These are phyloP conservation scores for Sterrhoptilus dennistouni DNA, from an alignment of 2,113 vertebrate genomes.

Conservation along the genomic window DNA sequence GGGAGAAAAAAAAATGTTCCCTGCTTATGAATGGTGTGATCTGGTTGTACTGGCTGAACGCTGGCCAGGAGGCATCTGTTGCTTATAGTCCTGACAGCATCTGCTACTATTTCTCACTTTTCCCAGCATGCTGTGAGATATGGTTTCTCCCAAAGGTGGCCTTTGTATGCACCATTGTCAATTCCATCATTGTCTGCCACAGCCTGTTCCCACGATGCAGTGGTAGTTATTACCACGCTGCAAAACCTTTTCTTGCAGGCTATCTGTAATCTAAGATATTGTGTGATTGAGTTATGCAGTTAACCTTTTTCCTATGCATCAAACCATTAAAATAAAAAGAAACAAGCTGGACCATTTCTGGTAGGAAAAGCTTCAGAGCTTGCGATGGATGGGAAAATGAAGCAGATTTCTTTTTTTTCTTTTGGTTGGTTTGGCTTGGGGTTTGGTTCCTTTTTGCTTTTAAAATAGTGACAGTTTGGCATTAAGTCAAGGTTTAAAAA, in stretches of 20 bases:
- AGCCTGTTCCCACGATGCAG: slow-evolving; percentile 83
- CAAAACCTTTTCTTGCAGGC: slow-evolving; percentile 62
- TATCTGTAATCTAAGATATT: slow-evolving; percentile 71
- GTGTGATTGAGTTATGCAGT: slow-evolving; percentile 49
- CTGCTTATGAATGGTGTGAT: slow-evolving; percentile 71
- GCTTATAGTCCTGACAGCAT: slow-evolving; percentile 87
- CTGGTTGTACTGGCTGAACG: slow-evolving; percentile 81
- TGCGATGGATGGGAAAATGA: neutral
- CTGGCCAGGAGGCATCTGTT: slow-evolving; percentile 94
- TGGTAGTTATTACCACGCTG: slow-evolving; percentile 70
- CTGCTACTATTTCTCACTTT: slow-evolving; percentile 89
- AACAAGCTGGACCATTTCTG: neutral
- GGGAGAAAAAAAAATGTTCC: slow-evolving; percentile 56
- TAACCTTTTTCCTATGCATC: slow-evolving; percentile 54
- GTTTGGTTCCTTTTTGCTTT: neutral
- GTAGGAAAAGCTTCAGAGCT: neutral
- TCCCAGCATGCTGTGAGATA: slow-evolving; percentile 87
- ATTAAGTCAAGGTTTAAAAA: neutral
- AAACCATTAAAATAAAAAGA: slow-evolving; percentile 33
- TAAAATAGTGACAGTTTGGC: neutral
- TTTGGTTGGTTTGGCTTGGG: neutral
- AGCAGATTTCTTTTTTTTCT: neutral
- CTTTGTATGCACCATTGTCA: slow-evolving; percentile 86
- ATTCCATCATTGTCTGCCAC: slow-evolving; percentile 83
- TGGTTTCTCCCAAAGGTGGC: slow-evolving; percentile 91